Conservation (phyloP, 1,140 invertebrate genomes). For the Paraescarpia echinospica region DNA sequence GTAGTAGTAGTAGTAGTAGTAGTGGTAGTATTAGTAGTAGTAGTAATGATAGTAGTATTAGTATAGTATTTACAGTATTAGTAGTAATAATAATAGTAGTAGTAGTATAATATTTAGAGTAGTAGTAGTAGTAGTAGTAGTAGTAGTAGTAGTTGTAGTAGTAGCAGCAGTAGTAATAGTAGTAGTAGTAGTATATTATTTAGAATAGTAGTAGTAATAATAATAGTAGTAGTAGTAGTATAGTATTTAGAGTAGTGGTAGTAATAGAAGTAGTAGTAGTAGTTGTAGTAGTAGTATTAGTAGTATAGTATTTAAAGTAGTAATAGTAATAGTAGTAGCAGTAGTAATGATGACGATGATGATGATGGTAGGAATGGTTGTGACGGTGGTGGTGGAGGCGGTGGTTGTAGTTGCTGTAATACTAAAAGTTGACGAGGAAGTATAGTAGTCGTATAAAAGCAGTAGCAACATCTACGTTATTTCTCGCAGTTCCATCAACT, state of each 20-base stretch:
- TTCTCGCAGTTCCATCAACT: too few relatives aligned
- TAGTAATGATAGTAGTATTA: too few relatives aligned
- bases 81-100: too few relatives aligned
- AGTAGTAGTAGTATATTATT: conserved; percentile 2
- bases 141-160: neutral
- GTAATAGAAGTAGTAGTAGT: conserved; percentile 16
- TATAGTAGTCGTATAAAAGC: too few relatives aligned
- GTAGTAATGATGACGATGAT: neutral
- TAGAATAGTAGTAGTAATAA: neutral
- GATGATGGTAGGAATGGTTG: neutral
- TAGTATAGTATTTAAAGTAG: neutral
- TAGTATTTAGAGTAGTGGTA: neutral
- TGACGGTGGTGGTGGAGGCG: neutral
- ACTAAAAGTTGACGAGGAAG: neutral
- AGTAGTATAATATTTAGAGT: too few relatives aligned
- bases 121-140: neutral
- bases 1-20: too few relatives aligned
- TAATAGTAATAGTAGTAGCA: conserved; percentile 10
- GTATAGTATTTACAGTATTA: too few relatives aligned
- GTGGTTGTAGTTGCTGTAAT: neutral
- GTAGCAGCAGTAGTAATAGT: neutral
- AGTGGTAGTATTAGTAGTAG: too few relatives aligned
- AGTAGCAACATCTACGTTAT: too few relatives aligned
- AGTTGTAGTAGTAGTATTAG: too few relatives aligned
- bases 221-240: too few relatives aligned